Conservation (phyloP, 2,797 vertebrate genomes). For the Peromyscus aztecus region DNA sequence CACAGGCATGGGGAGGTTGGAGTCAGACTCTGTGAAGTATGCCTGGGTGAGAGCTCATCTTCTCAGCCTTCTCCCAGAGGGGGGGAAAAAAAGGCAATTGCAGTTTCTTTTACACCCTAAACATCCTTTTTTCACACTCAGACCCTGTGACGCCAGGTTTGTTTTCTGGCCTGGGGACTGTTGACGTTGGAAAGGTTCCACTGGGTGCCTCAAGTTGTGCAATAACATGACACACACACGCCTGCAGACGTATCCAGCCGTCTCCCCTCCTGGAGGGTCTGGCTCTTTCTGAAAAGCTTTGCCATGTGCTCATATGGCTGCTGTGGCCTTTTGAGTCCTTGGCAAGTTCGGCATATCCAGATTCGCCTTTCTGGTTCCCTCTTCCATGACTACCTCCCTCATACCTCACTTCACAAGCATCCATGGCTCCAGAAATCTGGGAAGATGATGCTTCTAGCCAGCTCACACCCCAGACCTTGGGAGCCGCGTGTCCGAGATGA, state of each 20-base stretch:
- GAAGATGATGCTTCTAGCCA: not conserved
- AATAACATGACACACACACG: slow-evolving; percentile 74
- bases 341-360: not conserved
- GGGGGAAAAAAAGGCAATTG: slow-evolving; percentile 40
- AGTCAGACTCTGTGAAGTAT: not conserved
- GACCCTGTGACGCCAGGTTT: slow-evolving; percentile 83
- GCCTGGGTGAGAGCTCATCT: not conserved
- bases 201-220: slow-evolving; percentile 74
- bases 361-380: not conserved
- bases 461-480: not conserved
- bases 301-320: not conserved
- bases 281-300: slow-evolving; percentile 65
- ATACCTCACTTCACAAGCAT: not conserved
- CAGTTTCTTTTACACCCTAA: slow-evolving; percentile 72
- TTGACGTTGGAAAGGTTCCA: slow-evolving; percentile 82
- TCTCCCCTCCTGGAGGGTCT: slow-evolving; percentile 48
- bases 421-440: not conserved
- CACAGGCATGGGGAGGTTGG: not conserved
- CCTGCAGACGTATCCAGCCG: slow-evolving; percentile 59
- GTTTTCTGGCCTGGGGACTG: slow-evolving; percentile 80
- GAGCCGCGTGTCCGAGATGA: not conserved
- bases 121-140: slow-evolving; percentile 81
- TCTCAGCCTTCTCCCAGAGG: slow-evolving; percentile 26
- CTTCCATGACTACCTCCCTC: not conserved
- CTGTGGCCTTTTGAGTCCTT: not conserved